Percentiles rank a stretch among this genome's conserved stretches.
These are phyloP conservation scores for Pogonognathellus flavescens DNA, from an alignment of 1,140 invertebrate species.

Conservation along the genomic window DNA sequence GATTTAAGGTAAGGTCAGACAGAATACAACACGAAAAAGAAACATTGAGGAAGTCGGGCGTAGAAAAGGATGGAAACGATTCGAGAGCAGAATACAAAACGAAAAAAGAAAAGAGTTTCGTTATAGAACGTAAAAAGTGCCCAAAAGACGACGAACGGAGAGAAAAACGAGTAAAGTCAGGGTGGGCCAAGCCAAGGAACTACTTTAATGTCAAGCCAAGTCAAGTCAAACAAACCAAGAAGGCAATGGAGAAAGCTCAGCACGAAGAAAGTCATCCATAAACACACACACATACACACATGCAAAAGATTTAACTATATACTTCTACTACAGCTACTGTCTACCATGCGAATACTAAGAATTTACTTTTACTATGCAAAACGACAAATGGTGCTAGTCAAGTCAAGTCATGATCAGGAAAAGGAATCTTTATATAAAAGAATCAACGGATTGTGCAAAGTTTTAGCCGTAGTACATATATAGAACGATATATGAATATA, in stretches of 20 bases:
- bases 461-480: slow-evolving; percentile 2
- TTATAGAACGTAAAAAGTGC: slow-evolving; percentile 6
- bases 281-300: slow-evolving; percentile 19
- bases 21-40: slow-evolving; percentile 12
- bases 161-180: slow-evolving; percentile 29
- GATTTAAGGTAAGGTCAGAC: slow-evolving; percentile 35
- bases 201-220: slow-evolving; percentile 29
- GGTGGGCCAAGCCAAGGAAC: slow-evolving; percentile 16
- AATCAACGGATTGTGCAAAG: slow-evolving; percentile 42
- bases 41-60: slow-evolving; percentile 35
- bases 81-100: slow-evolving; percentile 19
- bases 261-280: slow-evolving; percentile 6
- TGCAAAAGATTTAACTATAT: slow-evolving; percentile 18
- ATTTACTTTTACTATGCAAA: slow-evolving; percentile 31
- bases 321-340: neutral
- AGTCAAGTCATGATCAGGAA: slow-evolving; percentile 25
- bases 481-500: neutral
- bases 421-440: slow-evolving; percentile 35
- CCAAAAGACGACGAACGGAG: neutral
- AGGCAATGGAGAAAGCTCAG: neutral
- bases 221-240: slow-evolving; percentile 29
- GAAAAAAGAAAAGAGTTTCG: slow-evolving; percentile 33
- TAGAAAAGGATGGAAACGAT: slow-evolving; percentile 33
- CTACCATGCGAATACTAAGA: neutral
- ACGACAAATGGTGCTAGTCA: slow-evolving; percentile 29